Conservation (phyloP, 2,113 vertebrate genomes). For the Oceanites oceanicus region DNA sequence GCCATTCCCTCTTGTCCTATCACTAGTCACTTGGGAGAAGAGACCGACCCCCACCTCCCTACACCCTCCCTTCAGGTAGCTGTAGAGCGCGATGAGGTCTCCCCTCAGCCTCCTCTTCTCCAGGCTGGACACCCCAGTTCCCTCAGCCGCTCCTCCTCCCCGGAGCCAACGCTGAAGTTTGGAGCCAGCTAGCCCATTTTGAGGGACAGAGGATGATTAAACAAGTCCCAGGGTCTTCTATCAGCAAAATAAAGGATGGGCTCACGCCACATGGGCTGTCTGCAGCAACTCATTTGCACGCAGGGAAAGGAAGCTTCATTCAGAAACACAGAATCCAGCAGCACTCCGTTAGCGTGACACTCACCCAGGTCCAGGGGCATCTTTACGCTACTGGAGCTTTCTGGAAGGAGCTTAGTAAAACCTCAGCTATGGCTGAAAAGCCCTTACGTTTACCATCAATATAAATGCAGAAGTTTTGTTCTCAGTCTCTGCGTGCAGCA, state of each 20-base stretch:
- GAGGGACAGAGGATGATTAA: constrained; percentile 30
- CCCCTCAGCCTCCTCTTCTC: too few species aligned
- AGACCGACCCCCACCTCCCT: too few species aligned
- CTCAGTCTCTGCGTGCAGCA: background rate
- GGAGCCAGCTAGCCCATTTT: background rate
- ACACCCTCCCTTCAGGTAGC: too few species aligned
- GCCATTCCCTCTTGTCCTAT: too few species aligned
- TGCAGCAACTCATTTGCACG: background rate
- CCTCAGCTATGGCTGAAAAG: background rate
- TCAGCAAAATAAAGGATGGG: constrained; percentile 42
- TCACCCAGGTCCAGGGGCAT: background rate
- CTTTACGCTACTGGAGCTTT: background rate
- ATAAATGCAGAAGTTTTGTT: background rate
- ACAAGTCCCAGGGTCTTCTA: constrained; percentile 15
- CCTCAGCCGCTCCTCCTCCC: too few species aligned
- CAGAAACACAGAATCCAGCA: background rate
- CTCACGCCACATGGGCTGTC: constrained; percentile 59
- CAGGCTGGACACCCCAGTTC: too few species aligned
- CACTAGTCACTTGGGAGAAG: too few species aligned
- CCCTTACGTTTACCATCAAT: background rate
- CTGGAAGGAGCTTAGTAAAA: background rate
- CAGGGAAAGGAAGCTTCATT: background rate
- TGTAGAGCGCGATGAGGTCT: too few species aligned
- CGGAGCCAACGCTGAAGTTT: background rate
- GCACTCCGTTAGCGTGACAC: background rate